These are phyloP conservation scores for Silvanus unidentatus DNA, from an alignment of 2,888 invertebrate genomes.

Conservation along the genomic window DNA sequence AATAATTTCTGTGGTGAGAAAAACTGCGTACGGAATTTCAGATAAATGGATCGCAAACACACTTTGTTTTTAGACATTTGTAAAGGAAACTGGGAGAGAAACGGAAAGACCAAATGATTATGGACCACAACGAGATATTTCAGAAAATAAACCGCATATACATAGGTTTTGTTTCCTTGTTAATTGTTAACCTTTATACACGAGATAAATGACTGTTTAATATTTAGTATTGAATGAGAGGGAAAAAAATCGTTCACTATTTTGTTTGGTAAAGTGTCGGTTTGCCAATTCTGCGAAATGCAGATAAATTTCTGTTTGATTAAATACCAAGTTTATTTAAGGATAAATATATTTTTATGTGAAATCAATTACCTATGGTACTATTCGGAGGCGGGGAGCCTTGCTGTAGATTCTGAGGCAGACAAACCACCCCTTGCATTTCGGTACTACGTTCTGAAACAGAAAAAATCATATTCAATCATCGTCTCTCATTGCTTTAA, in stretches of 20 bases:
- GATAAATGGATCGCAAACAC: too few relatives aligned
- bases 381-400: conserved; percentile 41
- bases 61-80: conserved; percentile 14
- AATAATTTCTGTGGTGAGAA: conserved; percentile 11
- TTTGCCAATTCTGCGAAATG: too few relatives aligned
- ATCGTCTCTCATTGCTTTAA: neutral
- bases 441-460: conserved; percentile 41
- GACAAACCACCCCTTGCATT: conserved; percentile 45
- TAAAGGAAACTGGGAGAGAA: conserved; percentile 18
- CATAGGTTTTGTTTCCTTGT: conserved; percentile 32
- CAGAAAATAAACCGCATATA: conserved; percentile 28
- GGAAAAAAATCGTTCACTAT: too few relatives aligned
- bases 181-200: conserved; percentile 22
- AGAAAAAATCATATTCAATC: conserved; percentile 5
- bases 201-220: too few relatives aligned
- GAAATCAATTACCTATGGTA: conserved; percentile 34
- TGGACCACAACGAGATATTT: conserved; percentile 35
- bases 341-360: neutral
- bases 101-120: conserved; percentile 29
- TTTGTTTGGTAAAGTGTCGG: too few relatives aligned
- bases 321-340: too few relatives aligned
- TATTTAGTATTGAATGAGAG: too few relatives aligned
- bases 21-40: conserved; percentile 4
- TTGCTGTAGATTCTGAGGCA: conserved; percentile 42
- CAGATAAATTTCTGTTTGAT: too few relatives aligned